Evolutionary conservation across 2,888 invertebrate genomes (phyloP).

Genomic region (Barypeithes pellucidus): DNA sequence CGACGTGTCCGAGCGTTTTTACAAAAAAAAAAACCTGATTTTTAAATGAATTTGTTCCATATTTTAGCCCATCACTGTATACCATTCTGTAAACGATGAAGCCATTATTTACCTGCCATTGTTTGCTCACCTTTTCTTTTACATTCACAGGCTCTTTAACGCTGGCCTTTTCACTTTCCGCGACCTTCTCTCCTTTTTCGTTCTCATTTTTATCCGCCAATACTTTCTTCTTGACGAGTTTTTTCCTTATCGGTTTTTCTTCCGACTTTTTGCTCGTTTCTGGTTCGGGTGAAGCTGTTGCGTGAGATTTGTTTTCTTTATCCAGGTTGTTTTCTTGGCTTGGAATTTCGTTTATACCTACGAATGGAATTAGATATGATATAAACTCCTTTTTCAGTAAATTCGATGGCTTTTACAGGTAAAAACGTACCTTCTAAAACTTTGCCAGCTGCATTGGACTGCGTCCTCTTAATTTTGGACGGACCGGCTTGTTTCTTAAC

Average conservation of each 20-base stretch:
- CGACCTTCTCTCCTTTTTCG: conserved; percentile 48
- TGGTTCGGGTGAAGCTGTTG: conserved; percentile 56
- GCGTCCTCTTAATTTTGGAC: conserved; percentile 65
- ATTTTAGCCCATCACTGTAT: too few relatives aligned
- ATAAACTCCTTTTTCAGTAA: too few relatives aligned
- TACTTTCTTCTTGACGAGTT: conserved; percentile 67
- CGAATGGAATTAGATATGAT: background rate
- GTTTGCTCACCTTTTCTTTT: conserved; percentile 27
- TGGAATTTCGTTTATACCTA: conserved; percentile 67
- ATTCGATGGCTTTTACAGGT: background rate
- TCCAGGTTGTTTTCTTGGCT: conserved; percentile 66
- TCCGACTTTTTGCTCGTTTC: conserved; percentile 59
- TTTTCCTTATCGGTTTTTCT: conserved; percentile 63
- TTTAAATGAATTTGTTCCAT: too few relatives aligned
- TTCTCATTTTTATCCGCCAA: conserved; percentile 68
- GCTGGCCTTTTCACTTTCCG: conserved; percentile 46
- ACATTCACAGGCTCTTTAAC: conserved; percentile 15
- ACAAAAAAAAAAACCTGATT: too few relatives aligned
- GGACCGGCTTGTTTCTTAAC: conserved; percentile 54
- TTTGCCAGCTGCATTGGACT: conserved; percentile 60
- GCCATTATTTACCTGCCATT: conserved; percentile 28
- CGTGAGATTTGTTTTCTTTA: conserved; percentile 63
- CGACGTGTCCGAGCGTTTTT: too few relatives aligned
- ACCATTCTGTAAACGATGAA: too few relatives aligned
- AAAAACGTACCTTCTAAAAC: conserved; percentile 61